A percentile compares a stretch with the other conserved stretches of the same genome.
Conservation (phyloP, 2,113 vertebrate genomes). For the Notarius lentiginosus region DNA sequence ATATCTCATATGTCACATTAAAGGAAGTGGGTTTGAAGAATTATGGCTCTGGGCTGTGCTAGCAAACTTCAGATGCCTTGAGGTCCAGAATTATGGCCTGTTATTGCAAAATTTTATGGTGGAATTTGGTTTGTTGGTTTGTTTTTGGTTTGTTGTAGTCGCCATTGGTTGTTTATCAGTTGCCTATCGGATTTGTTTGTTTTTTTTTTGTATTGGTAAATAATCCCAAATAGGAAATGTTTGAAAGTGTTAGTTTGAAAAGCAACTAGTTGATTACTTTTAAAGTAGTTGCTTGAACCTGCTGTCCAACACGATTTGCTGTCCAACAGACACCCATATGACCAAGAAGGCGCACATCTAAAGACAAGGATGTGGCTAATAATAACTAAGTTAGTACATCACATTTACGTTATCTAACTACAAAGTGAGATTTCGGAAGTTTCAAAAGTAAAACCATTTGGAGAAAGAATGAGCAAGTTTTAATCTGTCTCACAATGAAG, state of each 20-base stretch:
- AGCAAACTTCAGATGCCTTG: constrained; percentile 3
- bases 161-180: neutral
- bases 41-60: neutral
- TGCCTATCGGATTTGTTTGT: too few relatives aligned
- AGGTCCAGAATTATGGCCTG: neutral
- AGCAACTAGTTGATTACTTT: neutral
- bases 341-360: neutral
- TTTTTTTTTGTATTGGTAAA: neutral
- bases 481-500: neutral
- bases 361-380: neutral
- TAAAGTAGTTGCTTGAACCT: neutral
- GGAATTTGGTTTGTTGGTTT: neutral
- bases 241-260: neutral
- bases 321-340: neutral
- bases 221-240: neutral
- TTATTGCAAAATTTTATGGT: neutral
- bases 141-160: neutral
- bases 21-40: constrained; percentile 15
- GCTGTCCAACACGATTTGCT: neutral
- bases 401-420: neutral
- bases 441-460: neutral
- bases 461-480: neutral
- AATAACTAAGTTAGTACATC: neutral
- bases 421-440: neutral
- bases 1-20: constrained; percentile 19